Conservation (phyloP, 2,888 invertebrate species). For the Aphidius colemani region DNA sequence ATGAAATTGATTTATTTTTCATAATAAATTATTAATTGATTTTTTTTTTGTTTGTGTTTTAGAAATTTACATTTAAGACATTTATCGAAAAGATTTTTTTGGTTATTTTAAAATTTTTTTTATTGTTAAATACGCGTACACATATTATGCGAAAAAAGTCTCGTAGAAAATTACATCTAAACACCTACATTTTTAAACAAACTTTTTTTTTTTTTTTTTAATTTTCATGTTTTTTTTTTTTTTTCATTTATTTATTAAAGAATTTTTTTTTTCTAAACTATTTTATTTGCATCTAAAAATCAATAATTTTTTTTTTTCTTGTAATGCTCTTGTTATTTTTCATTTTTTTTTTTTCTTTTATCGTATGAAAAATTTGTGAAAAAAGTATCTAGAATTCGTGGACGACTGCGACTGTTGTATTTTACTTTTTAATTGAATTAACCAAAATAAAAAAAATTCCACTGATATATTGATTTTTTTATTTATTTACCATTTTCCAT, state of each 20-base stretch:
- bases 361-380: conserved; percentile 20
- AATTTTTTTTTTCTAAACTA: too few relatives aligned
- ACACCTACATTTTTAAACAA: conserved; percentile 22
- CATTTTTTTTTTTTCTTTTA: conserved; percentile 2
- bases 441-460: not conserved
- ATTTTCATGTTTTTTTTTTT: conserved; percentile 3
- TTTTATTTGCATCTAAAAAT: conserved; percentile 1
- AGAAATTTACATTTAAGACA: too few relatives aligned
- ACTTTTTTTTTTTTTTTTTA: conserved; percentile 8
- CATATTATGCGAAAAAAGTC: conserved; percentile 33
- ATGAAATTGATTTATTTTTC: too few relatives aligned
- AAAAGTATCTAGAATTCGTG: conserved; percentile 19
- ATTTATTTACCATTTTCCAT: not conserved
- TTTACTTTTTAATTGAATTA: not conserved
- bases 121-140: conserved; percentile 10
- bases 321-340: not conserved
- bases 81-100: too few relatives aligned
- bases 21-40: too few relatives aligned
- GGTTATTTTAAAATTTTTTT: too few relatives aligned
- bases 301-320: not conserved
- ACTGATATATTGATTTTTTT: not conserved
- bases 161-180: conserved; percentile 40
- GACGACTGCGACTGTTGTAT: conserved; percentile 15
- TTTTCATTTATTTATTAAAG: conserved; percentile 26
- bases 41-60: too few relatives aligned